These are phyloP conservation scores for Myxocyprinus asiaticus DNA, from an alignment of 2,113 vertebrate genomes.

Conservation along the genomic window DNA sequence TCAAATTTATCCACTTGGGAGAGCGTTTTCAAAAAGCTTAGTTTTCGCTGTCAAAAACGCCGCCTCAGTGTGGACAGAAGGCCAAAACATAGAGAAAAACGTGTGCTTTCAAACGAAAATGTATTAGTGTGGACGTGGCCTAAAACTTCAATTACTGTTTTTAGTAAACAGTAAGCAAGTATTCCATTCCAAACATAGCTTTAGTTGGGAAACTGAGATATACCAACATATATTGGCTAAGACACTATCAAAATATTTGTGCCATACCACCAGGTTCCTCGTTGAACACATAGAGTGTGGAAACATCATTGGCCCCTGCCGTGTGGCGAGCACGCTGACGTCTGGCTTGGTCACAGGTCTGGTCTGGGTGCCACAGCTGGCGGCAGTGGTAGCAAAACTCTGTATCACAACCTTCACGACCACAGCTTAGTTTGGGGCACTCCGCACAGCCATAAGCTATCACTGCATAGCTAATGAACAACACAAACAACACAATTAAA, in stretches of 20 bases:
- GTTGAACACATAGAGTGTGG: slow-evolving; percentile 72
- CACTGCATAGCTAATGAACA: slow-evolving; percentile 78
- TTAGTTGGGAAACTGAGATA: background rate
- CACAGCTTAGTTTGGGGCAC: slow-evolving; percentile 84
- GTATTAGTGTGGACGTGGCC: too few species aligned
- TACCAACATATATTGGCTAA: background rate
- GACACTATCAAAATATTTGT: background rate
- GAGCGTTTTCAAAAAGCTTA: too few species aligned
- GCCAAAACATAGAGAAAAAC: too few species aligned
- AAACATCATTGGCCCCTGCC: slow-evolving; percentile 64
- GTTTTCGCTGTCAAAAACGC: too few species aligned
- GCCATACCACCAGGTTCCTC: slow-evolving; percentile 76
- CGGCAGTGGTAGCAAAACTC: slow-evolving; percentile 90
- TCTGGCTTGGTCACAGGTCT: slow-evolving; percentile 80
- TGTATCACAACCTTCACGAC: slow-evolving; percentile 78
- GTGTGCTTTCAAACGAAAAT: too few species aligned
- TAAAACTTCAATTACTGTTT: too few species aligned
- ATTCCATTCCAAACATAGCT: too few species aligned
- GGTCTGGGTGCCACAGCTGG: slow-evolving; percentile 84
- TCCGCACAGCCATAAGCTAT: slow-evolving; percentile 83
- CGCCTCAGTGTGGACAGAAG: too few species aligned
- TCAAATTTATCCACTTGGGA: too few species aligned
- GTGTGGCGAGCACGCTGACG: slow-evolving; percentile 76
- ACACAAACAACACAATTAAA: slow-evolving; percentile 6
- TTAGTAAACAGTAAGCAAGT: too few species aligned